Percentiles rank a stretch among this genome's conserved stretches.
phyloP scores from a whole-genome alignment of 1,140 invertebrate genomes.

The Eriocheir sinensis region DNA sequence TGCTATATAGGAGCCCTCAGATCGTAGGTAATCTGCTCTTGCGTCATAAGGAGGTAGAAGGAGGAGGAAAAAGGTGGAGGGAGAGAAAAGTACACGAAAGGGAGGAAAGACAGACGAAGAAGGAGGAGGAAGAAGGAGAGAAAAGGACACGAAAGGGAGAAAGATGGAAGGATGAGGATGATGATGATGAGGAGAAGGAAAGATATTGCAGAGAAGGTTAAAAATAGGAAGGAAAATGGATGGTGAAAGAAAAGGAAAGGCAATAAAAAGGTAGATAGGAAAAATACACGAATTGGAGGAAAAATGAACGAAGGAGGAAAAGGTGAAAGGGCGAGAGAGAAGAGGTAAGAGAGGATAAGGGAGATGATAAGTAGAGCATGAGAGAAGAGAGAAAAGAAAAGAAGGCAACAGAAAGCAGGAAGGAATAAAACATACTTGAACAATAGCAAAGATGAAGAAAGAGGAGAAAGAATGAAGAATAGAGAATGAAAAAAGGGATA shows the following conservation, averaged over 20 bases:
- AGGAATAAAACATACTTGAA: neutral
- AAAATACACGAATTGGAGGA: too few species aligned
- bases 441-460: neutral
- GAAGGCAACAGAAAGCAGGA: too few species aligned
- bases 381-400: neutral
- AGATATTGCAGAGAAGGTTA: neutral
- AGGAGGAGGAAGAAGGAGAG: neutral
- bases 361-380: neutral
- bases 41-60: neutral
- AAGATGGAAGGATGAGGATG: neutral
- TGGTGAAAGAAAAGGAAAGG: too few species aligned
- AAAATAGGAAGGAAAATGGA: neutral
- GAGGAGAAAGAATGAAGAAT: neutral
- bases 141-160: neutral
- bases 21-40: neutral
- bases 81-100: neutral
- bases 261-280: too few species aligned
- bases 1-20: neutral
- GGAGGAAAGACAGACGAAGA: neutral
- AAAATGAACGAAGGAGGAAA: too few species aligned
- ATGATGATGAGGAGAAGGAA: neutral
- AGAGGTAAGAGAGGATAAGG: neutral
- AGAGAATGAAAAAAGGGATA: neutral
- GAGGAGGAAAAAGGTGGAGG: too few species aligned
- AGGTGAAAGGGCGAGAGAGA: neutral